Percentiles rank a stretch among this genome's conserved stretches.
These are phyloP conservation scores for Prunella himalayana DNA, from an alignment of 2,113 vertebrate genomes.

Conservation along the genomic window DNA sequence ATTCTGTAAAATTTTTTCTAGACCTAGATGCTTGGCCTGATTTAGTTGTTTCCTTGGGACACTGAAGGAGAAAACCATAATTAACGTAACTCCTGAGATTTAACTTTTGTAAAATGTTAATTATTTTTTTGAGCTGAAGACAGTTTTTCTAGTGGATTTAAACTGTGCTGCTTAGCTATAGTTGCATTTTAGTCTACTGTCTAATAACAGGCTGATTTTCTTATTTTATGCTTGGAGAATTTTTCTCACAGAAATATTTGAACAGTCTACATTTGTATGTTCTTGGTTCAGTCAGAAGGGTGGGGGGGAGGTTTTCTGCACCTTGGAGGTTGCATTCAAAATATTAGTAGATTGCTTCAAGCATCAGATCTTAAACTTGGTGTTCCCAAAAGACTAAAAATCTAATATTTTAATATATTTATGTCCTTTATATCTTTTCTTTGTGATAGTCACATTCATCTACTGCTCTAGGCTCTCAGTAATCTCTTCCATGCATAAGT, in stretches of 20 bases:
- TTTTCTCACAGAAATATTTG: constrained; percentile 11
- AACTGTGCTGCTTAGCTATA: not conserved
- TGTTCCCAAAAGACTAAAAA: not conserved
- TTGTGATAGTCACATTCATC: not conserved
- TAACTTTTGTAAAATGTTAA: not conserved
- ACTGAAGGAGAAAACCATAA: not conserved
- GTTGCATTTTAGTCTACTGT: not conserved
- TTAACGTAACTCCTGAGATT: not conserved
- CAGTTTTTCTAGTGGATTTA: not conserved
- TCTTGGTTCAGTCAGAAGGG: not conserved
- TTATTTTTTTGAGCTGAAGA: not conserved
- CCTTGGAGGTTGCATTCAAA: not conserved
- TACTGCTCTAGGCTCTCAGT: not conserved
- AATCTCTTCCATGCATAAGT: not conserved
- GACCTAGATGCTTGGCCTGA: not conserved
- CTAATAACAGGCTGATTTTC: not conserved
- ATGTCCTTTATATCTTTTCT: not conserved
- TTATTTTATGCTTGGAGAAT: not conserved
- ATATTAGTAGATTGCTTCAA: not conserved
- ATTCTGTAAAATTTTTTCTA: not conserved
- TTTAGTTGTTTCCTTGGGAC: not conserved
- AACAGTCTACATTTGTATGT: not conserved
- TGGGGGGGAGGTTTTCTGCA: not conserved
- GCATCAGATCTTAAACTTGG: not conserved
- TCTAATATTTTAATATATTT: not conserved